phyloP scores from a whole-genome alignment of 2,113 vertebrate genomes.

The Micronycteris hirsuta region DNA sequence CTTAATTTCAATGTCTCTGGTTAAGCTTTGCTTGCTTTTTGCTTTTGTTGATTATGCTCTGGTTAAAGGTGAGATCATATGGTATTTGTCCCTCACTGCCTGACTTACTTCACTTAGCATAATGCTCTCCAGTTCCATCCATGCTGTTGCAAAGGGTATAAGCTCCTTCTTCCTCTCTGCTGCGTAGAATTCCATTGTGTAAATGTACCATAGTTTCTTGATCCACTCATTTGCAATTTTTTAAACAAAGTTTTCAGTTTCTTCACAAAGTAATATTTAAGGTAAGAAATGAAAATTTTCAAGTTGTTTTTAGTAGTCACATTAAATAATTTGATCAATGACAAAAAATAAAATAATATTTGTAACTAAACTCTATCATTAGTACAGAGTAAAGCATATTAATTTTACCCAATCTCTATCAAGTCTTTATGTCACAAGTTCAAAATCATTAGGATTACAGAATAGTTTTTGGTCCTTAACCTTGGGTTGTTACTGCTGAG shows the following conservation, averaged over 20 bases:
- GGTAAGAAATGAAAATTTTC: background rate
- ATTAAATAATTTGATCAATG: background rate
- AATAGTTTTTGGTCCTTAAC: background rate
- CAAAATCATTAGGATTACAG: background rate
- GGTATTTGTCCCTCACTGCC: too few relatives aligned
- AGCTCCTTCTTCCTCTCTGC: too few relatives aligned
- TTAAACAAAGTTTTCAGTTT: background rate
- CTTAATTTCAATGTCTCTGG: too few relatives aligned
- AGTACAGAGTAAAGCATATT: background rate
- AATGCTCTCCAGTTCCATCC: too few relatives aligned
- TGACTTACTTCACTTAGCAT: too few relatives aligned
- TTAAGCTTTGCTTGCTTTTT: too few relatives aligned
- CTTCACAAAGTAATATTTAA: background rate
- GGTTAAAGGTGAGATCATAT: too few relatives aligned
- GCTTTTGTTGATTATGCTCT: too few relatives aligned
- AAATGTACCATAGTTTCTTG: too few relatives aligned
- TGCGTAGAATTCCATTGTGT: too few relatives aligned
- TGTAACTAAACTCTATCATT: background rate
- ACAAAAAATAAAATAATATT: background rate
- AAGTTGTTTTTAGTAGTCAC: background rate
- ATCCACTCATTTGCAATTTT: too few relatives aligned
- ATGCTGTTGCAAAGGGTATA: too few relatives aligned
- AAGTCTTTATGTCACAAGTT: background rate
- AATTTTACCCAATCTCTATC: background rate
- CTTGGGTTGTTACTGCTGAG: background rate